Evolutionary conservation across 2,888 invertebrate genomes (phyloP).

Genomic region (Hartigia nigra): DNA sequence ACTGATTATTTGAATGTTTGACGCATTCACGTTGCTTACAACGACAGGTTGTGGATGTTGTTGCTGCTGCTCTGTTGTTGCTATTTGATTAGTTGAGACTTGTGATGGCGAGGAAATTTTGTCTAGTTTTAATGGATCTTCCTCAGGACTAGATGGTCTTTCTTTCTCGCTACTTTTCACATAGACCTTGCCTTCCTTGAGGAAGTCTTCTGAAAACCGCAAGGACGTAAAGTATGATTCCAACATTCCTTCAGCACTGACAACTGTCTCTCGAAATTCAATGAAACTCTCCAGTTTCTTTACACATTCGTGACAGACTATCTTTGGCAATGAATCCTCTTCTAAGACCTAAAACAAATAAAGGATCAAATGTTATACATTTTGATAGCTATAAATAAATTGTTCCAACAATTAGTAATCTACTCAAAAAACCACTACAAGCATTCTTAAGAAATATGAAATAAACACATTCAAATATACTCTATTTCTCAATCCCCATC

Average conservation of each 20-base stretch:
- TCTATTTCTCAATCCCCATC: not conserved
- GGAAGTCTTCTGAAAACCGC: slow-evolving; percentile 72
- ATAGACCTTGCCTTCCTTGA: slow-evolving; percentile 72
- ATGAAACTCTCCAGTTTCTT: slow-evolving; percentile 73
- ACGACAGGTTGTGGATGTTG: slow-evolving; percentile 59
- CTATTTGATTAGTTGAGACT: slow-evolving; percentile 6
- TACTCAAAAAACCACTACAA: not conserved
- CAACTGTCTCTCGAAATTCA: slow-evolving; percentile 74
- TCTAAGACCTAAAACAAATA: slow-evolving; percentile 70
- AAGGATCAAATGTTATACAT: not conserved
- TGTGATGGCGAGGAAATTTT: slow-evolving; percentile 22
- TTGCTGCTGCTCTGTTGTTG: slow-evolving; percentile 20
- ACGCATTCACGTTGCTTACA: slow-evolving; percentile 60
- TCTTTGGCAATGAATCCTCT: slow-evolving; percentile 77
- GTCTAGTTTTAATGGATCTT: slow-evolving; percentile 20
- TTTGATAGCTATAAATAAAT: not conserved
- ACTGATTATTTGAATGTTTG: slow-evolving; percentile 66
- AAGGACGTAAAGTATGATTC: slow-evolving; percentile 74
- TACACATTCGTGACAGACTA: slow-evolving; percentile 74
- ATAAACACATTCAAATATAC: not conserved
- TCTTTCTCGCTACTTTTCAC: slow-evolving; percentile 61
- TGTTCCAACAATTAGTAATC: not conserved
- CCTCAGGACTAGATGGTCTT: slow-evolving; percentile 37
- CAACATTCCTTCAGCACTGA: slow-evolving; percentile 75
- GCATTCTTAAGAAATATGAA: not conserved